phyloP scores from a whole-genome alignment of 1,140 invertebrate species.

The Pentalonia nigronervosa region DNA sequence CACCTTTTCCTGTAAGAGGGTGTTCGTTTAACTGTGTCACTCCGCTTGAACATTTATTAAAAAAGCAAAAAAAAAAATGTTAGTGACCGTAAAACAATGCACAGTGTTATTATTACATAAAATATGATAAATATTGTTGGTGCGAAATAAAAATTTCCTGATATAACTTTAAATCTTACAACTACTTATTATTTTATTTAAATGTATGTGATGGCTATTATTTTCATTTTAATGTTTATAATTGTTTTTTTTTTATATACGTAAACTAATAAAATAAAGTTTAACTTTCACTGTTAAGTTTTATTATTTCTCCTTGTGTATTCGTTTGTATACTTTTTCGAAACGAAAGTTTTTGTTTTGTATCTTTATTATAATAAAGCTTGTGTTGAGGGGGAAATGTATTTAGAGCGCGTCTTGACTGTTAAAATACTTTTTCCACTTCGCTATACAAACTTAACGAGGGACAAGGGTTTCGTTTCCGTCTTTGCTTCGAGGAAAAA shows the following conservation, averaged over 20 bases:
- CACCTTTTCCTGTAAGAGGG: background rate
- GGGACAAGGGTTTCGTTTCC: conserved; percentile 33
- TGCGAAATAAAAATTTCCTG: background rate
- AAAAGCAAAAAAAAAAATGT: background rate
- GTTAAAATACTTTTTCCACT: conserved; percentile 48
- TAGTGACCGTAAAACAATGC: background rate
- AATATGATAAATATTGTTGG: background rate
- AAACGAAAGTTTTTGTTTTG: conserved; percentile 28
- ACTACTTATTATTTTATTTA: background rate
- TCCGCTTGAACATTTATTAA: background rate
- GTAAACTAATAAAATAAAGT: conserved; percentile 5
- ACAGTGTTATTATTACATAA: background rate
- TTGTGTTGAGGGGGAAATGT: conserved; percentile 7
- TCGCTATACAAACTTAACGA: conserved; percentile 48
- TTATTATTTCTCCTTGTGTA: conserved; percentile 23
- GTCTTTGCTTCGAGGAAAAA: background rate
- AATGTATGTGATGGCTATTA: background rate
- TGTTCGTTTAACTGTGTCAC: background rate
- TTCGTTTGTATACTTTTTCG: background rate
- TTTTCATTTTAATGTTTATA: conserved; percentile 37
- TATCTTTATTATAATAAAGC: background rate
- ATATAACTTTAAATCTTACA: conserved; percentile 12
- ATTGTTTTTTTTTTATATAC: conserved; percentile 6
- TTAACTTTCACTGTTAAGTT: conserved; percentile 30
- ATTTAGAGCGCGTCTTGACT: conserved; percentile 37